phyloP scores from a whole-genome alignment of 2,797 vertebrate species.

The Margarornis squamiger region DNA sequence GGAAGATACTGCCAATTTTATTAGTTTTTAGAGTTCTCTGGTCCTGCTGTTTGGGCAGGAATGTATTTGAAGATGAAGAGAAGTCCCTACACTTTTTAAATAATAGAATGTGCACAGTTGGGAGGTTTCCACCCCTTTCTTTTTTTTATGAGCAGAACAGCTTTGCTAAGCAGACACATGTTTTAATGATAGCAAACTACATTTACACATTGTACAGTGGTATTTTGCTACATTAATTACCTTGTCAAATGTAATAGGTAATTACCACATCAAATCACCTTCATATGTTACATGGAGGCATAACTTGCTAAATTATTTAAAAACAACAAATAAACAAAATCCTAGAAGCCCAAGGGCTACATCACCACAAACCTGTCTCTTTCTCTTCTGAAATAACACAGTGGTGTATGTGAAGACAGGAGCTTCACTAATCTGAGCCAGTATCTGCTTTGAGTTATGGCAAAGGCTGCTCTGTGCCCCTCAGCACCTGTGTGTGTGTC shows the following conservation, averaged over 20 bases:
- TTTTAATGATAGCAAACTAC: slow-evolving; percentile 72
- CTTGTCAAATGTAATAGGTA: slow-evolving; percentile 79
- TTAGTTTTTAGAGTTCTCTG: background rate
- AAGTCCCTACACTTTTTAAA: slow-evolving; percentile 34
- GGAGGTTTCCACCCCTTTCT: slow-evolving; percentile 19
- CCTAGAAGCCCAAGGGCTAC: slow-evolving; percentile 18
- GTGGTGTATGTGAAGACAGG: background rate
- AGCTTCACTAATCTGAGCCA: background rate
- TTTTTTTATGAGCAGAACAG: slow-evolving; percentile 36
- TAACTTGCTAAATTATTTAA: slow-evolving; percentile 62
- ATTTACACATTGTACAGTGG: slow-evolving; percentile 72
- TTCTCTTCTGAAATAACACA: background rate
- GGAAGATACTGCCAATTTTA: background rate
- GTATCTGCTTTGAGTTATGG: background rate
- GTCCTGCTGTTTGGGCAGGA: background rate
- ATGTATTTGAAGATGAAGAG: background rate
- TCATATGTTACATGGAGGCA: slow-evolving; percentile 47
- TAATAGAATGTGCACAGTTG: slow-evolving; percentile 9
- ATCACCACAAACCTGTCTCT: background rate
- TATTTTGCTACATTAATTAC: slow-evolving; percentile 81
- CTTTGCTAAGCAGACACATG: slow-evolving; percentile 68
- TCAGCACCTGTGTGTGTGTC: background rate
- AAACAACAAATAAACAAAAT: slow-evolving; percentile 58
- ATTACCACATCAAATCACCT: slow-evolving; percentile 78
- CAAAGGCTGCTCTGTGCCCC: background rate